Base-by-base conservation (phyloP, 2,797 vertebrate species). In the Poecilia wingei region DNA sequence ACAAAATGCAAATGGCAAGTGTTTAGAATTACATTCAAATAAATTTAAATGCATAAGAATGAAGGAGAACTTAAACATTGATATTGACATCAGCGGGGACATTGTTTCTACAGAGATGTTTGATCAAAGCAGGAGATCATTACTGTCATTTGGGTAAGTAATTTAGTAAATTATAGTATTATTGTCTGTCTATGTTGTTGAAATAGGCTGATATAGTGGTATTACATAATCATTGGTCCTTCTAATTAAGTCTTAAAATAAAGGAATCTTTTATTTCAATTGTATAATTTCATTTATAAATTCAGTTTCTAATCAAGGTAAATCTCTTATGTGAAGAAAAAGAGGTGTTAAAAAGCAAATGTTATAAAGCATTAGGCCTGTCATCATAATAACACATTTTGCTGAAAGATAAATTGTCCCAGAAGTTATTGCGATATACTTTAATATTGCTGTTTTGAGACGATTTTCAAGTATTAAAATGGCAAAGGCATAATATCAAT, bases 41-140 rank as follows among this genome's bases (percentile, higher is more conserved):
- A 14, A 16, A 33, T 61, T 16, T 61, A 33, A 61, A 31, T 61
- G 28, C 28, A 33, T 33, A 61, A 61, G 5, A 33, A 33, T 33
- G n/a, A 33, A 33, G n/a, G 12, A 59, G 10, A 59, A 59, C 55
- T 1, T 59, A 16, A n/a, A n/a, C n/a, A n/a, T n/a, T n/a, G n/a
- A 22, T 20, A 20, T 36, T 36, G 18, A 66, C 14, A 55, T 45
- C 66, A 70, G 47, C 39, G 16, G 49, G 33, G 33, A 43, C 41
- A 22, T 70, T 31, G 36, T 4, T 76, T 25, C 49, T 68, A 22
- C 31, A 10, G 18, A 10, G 45, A 51, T 68, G 14, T 69, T 70
- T 77, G 10, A 55, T 55, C 20, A 70, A 69, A 43, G 68, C 51
- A 51, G 47, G 22, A 41, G 36, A 43, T 74, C 39, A 59, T 70